Evolutionary conservation across 2,797 vertebrate genomes (phyloP).

Genomic region (Lates japonicus): DNA sequence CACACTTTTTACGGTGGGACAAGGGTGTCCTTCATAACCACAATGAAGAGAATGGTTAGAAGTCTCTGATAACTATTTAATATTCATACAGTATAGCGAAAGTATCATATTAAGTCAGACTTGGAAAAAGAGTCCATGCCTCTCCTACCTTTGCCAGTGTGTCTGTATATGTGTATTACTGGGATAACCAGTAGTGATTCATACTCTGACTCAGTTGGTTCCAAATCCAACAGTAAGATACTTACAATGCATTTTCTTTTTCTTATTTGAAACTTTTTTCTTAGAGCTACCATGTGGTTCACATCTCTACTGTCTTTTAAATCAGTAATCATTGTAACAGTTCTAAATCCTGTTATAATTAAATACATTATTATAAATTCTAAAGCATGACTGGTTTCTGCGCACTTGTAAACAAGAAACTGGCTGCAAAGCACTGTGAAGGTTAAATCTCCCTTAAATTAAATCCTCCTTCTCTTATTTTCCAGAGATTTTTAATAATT

Average conservation of each 20-base stretch:
- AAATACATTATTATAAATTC: constrained; percentile 52
- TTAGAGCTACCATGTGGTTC: constrained; percentile 7
- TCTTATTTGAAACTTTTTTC: constrained; percentile 1
- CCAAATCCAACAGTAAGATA: background rate
- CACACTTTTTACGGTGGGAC: background rate
- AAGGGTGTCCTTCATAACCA: background rate
- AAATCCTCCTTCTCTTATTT: constrained; percentile 37
- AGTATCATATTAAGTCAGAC: background rate
- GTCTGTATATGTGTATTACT: background rate
- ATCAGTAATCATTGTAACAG: constrained; percentile 39
- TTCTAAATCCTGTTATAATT: constrained; percentile 53
- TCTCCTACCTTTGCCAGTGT: background rate
- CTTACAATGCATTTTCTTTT: background rate
- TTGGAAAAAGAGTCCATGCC: background rate
- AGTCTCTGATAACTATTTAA: background rate
- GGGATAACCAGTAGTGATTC: background rate
- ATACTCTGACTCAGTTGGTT: background rate
- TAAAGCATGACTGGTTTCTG: constrained; percentile 33
- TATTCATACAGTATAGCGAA: background rate
- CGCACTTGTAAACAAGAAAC: constrained; percentile 58
- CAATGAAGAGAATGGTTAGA: background rate
- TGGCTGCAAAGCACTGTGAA: constrained; percentile 49
- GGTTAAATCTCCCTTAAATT: constrained; percentile 54
- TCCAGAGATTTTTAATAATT: constrained; percentile 46
- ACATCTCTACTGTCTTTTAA: constrained; percentile 20